A percentile compares a stretch with the other conserved stretches of the same genome.
phyloP scores from a whole-genome alignment of 2,113 vertebrate species.

The Girardinichthys multiradiatus region DNA sequence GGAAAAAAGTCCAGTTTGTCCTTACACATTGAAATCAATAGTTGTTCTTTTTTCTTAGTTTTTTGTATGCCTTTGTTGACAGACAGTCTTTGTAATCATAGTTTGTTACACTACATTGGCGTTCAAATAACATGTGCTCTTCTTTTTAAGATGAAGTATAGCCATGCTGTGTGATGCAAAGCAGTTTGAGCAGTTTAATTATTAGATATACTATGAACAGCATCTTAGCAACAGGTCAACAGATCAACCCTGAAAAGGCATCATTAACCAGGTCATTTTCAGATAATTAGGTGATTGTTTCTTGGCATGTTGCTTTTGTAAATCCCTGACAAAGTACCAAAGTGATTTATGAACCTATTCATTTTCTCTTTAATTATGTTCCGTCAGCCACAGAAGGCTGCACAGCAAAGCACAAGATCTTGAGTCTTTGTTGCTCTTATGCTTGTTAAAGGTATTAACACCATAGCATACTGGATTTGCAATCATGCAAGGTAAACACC shows the following conservation, averaged over 20 bases:
- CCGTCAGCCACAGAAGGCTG: background rate
- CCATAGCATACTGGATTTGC: background rate
- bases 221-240: background rate
- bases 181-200: too few species aligned
- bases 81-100: too few species aligned
- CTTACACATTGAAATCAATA: too few species aligned
- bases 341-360: background rate
- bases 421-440: background rate
- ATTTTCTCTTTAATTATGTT: constrained; percentile 1
- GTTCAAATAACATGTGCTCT: too few species aligned
- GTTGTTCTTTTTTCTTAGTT: too few species aligned
- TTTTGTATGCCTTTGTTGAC: too few species aligned
- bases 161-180: too few species aligned
- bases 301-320: background rate
- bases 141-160: too few species aligned
- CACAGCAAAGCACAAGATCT: background rate
- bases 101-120: too few species aligned
- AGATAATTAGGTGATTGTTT: background rate
- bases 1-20: too few species aligned
- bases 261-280: background rate
- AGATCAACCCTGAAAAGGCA: background rate
- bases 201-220: too few species aligned
- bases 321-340: background rate
- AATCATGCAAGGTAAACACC: background rate
- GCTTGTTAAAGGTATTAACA: background rate